Evolutionary conservation across 2,113 vertebrate genomes (phyloP).

Genomic region (Dromiciops gliroides): DNA sequence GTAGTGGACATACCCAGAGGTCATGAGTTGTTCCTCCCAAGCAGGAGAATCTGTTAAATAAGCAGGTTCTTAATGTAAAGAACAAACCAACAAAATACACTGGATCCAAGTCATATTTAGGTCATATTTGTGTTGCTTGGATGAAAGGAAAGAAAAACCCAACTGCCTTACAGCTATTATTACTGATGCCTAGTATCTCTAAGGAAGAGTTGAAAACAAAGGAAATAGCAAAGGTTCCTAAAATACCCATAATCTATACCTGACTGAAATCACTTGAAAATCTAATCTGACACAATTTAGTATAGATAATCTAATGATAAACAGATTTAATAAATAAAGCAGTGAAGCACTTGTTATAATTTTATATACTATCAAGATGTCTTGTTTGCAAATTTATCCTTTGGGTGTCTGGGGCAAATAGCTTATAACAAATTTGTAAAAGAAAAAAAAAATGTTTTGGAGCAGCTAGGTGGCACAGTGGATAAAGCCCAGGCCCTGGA

Average conservation of each 20-base stretch:
- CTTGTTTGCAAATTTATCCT: conserved; percentile 13
- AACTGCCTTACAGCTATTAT: neutral
- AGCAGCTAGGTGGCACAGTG: too few relatives aligned
- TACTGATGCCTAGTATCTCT: conserved; percentile 9
- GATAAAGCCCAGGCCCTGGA: too few relatives aligned
- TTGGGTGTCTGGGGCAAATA: neutral
- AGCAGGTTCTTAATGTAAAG: neutral
- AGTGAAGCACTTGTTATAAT: conserved; percentile 15
- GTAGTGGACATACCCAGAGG: too few relatives aligned
- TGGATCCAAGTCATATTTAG: neutral
- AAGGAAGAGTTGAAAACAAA: conserved; percentile 29
- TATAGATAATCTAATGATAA: conserved; percentile 4
- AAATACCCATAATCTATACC: neutral
- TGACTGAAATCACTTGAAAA: conserved; percentile 22
- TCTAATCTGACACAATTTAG: neutral
- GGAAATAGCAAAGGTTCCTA: conserved; percentile 11
- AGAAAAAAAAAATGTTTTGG: too few relatives aligned
- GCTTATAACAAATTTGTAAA: neutral
- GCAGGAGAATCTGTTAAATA: neutral
- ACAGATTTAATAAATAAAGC: conserved; percentile 3
- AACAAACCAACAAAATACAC: neutral
- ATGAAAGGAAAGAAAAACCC: conserved; percentile 20
- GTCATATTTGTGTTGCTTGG: neutral
- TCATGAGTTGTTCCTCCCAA: neutral
- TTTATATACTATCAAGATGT: conserved; percentile 28